Evolutionary conservation across 2,888 invertebrate genomes (phyloP).

Genomic region (Eurois occulta): DNA sequence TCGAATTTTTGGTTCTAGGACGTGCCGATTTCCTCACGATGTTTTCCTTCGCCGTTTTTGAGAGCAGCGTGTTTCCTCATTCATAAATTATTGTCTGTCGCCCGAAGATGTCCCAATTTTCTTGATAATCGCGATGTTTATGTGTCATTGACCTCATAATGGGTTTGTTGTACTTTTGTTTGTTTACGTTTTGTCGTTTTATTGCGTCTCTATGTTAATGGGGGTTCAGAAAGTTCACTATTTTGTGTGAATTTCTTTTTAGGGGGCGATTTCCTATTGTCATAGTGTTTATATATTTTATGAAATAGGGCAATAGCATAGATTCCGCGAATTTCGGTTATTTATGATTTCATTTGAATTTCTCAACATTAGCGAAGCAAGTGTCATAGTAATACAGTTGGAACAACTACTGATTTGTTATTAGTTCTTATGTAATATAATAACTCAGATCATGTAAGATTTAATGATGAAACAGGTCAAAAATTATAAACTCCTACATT

Average conservation of each 20-base stretch:
- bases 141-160: conserved; percentile 6
- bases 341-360: background rate
- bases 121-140: conserved; percentile 10
- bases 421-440: no score
- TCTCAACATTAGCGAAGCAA: background rate
- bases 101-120: conserved; percentile 2
- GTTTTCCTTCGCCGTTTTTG: no score
- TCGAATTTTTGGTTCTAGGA: no score
- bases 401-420: background rate
- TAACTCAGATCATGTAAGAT: conserved; percentile 62
- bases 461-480: conserved; percentile 96
- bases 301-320: background rate
- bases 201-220: conserved; percentile 1
- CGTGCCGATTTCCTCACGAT: no score
- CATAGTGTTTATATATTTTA: conserved; percentile 4
- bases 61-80: background rate
- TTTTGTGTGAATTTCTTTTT: background rate
- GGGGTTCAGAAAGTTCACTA: background rate
- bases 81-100: background rate
- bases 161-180: conserved; percentile 1
- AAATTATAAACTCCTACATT: conserved; percentile 88
- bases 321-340: background rate
- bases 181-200: conserved; percentile 27
- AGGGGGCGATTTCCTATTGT: background rate
- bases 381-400: background rate